phyloP scores from a whole-genome alignment of 1,140 invertebrate species.

The Cheumatopsyche charites region DNA sequence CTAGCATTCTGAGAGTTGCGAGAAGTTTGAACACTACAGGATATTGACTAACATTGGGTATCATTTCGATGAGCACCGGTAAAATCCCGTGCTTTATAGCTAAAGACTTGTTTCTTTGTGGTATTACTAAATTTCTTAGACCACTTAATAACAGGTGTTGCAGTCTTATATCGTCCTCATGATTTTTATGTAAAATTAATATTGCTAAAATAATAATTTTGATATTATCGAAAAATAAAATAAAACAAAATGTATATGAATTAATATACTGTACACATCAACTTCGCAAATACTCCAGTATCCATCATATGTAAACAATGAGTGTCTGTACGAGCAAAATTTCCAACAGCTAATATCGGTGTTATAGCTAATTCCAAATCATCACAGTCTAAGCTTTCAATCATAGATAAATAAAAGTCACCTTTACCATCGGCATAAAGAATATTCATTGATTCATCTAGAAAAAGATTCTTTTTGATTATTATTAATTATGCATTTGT shows the following conservation, averaged over 20 bases:
- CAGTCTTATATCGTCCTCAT: slow-evolving; percentile 69
- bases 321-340: slow-evolving; percentile 85
- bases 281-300: slow-evolving; percentile 75
- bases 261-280: slow-evolving; percentile 63
- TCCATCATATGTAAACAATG: slow-evolving; percentile 85
- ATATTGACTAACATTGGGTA: slow-evolving; percentile 76
- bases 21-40: slow-evolving; percentile 87
- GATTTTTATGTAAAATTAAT: slow-evolving; percentile 42
- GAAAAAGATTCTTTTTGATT: slow-evolving; percentile 33
- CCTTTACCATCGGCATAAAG: slow-evolving; percentile 76
- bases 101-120: slow-evolving; percentile 74
- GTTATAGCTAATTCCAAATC: slow-evolving; percentile 80
- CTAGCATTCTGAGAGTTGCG: slow-evolving; percentile 83
- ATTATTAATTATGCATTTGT: not conserved
- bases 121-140: slow-evolving; percentile 83
- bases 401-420: slow-evolving; percentile 71
- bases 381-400: slow-evolving; percentile 76
- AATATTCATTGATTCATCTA: slow-evolving; percentile 86
- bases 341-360: slow-evolving; percentile 83
- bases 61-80: slow-evolving; percentile 67
- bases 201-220: slow-evolving; percentile 39
- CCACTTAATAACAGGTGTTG: slow-evolving; percentile 85
- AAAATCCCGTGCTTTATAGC: slow-evolving; percentile 71
- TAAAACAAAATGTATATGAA: not conserved
- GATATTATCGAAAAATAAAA: not conserved